Conservation (phyloP, 2,797 vertebrate genomes). For the Rhinophrynus dorsalis region DNA sequence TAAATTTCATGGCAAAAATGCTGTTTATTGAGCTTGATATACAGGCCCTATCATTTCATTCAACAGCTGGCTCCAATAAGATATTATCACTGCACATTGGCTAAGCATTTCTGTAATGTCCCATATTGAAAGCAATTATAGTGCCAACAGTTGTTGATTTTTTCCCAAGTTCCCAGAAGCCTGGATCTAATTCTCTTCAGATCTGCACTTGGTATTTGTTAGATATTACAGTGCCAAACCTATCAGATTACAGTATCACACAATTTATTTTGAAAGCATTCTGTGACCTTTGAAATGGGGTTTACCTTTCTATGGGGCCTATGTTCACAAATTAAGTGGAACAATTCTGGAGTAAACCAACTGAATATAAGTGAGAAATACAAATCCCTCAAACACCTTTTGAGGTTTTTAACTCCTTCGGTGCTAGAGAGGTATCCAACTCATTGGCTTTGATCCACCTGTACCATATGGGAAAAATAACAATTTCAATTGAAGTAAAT, state of each 20-base stretch:
- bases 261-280: constrained; percentile 13
- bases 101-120: constrained; percentile 28
- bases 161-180: constrained; percentile 30
- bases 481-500: too few species aligned
- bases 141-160: constrained; percentile 29
- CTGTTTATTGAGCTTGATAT: constrained; percentile 22
- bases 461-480: too few species aligned
- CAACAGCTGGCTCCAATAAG: constrained; percentile 33
- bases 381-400: too few species aligned
- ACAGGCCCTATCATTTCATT: constrained; percentile 13
- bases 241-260: constrained; percentile 7
- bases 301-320: constrained; percentile 9
- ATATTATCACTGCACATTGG: constrained; percentile 25
- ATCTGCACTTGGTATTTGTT: constrained; percentile 15
- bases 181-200: constrained; percentile 32
- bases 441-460: too few species aligned
- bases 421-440: too few species aligned
- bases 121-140: constrained; percentile 19
- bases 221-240: constrained; percentile 19
- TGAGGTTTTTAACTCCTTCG: too few species aligned
- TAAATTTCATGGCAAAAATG: constrained; percentile 22
- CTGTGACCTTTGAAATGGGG: constrained; percentile 19
- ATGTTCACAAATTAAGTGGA: too few species aligned
- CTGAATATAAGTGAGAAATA: too few species aligned
- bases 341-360: too few species aligned